phyloP scores from a whole-genome alignment of 2,113 vertebrate species.

The Xerus inauris region DNA sequence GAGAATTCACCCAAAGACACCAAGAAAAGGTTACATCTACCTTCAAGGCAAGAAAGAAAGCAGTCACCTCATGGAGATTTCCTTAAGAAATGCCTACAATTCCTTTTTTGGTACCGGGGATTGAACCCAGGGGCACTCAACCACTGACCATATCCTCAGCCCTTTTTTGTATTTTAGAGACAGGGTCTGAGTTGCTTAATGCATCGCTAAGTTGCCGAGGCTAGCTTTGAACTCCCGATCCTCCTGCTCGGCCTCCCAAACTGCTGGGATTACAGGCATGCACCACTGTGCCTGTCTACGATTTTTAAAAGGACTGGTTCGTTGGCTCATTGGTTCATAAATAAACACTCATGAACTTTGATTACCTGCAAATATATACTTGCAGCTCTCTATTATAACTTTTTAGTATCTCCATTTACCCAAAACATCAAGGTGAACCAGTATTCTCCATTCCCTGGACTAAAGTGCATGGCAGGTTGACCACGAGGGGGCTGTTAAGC shows the following conservation, averaged over 20 bases:
- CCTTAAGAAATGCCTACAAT: background rate
- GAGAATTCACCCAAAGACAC: background rate
- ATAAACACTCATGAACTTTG: background rate
- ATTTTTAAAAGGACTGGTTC: background rate
- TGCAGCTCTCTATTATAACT: background rate
- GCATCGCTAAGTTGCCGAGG: too few species aligned
- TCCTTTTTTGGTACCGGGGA: background rate
- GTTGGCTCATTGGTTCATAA: too few species aligned
- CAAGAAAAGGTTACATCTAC: background rate
- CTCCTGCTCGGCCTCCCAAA: too few species aligned
- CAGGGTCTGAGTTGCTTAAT: too few species aligned
- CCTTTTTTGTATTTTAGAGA: too few species aligned
- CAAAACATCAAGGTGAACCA: background rate
- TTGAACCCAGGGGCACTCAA: too few species aligned
- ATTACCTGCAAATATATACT: background rate
- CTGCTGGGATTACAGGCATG: too few species aligned
- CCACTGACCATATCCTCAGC: too few species aligned
- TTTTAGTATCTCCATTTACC: background rate
- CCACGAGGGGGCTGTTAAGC: accelerated
- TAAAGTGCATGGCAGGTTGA: background rate
- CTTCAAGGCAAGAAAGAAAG: background rate
- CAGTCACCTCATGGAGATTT: background rate
- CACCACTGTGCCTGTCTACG: too few species aligned
- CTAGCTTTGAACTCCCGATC: too few species aligned
- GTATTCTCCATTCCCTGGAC: background rate